phyloP scores from a whole-genome alignment of 2,888 invertebrate genomes.

The Sclerodermus sp. region DNA sequence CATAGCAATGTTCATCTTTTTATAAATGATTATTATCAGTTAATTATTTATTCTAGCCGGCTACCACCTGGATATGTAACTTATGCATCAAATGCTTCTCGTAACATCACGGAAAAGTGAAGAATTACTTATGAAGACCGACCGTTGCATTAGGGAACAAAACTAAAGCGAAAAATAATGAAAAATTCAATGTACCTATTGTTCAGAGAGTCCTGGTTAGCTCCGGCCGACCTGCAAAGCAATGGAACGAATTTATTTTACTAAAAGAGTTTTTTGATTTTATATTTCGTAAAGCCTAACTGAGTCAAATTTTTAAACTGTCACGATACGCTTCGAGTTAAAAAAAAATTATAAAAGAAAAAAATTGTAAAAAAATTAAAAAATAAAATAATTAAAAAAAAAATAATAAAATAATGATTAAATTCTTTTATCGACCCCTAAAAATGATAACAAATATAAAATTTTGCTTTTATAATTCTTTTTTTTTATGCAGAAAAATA shows the following conservation, averaged over 20 bases:
- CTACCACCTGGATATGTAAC: slow-evolving; percentile 24
- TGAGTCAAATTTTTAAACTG: slow-evolving; percentile 19
- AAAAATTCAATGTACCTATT: slow-evolving; percentile 46
- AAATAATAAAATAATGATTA: too few relatives aligned
- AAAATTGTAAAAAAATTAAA: too few relatives aligned
- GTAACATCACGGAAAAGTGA: background rate
- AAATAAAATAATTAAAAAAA: too few relatives aligned
- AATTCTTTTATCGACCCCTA: too few relatives aligned
- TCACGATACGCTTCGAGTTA: too few relatives aligned
- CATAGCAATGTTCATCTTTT: slow-evolving; percentile 18
- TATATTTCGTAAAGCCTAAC: too few relatives aligned
- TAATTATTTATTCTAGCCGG: slow-evolving; percentile 24
- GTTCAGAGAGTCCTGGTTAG: slow-evolving; percentile 54
- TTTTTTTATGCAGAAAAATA: too few relatives aligned
- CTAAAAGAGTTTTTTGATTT: slow-evolving; percentile 27
- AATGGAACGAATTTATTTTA: slow-evolving; percentile 48
- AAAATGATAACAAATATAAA: background rate
- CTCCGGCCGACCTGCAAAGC: slow-evolving; percentile 53
- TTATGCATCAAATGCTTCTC: slow-evolving; percentile 9
- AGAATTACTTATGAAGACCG: slow-evolving; percentile 4
- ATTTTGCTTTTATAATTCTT: slow-evolving; percentile 2
- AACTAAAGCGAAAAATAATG: slow-evolving; percentile 20
- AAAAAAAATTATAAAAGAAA: too few relatives aligned
- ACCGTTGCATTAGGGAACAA: slow-evolving; percentile 1
- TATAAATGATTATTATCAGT: slow-evolving; percentile 23